Base-by-base conservation (phyloP, 2,113 vertebrate species). In the Aphyosemion australe region DNA sequence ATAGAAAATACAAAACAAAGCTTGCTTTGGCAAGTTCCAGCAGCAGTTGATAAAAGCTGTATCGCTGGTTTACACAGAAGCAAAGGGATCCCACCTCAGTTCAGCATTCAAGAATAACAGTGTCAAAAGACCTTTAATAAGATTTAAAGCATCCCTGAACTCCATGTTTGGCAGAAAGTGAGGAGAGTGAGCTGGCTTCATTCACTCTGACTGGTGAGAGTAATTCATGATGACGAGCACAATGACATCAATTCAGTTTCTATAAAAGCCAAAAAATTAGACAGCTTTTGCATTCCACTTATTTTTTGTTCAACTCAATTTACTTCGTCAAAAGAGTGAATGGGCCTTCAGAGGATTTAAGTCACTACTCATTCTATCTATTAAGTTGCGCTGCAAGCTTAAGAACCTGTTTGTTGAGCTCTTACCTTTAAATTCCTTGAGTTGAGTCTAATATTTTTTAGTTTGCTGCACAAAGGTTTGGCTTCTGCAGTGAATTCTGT, bases 1-100 rank as follows among this genome's bases (percentile, higher is more conserved):
- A 39, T 12, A 42, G 37, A 32, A 70, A 61, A 57, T 52, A 54
- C 8, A 18, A 19, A 76, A 46, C 7, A 21, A 42, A 45, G 42
- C 21, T 39, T 37, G 9, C 41, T 57, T 69, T 37, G 2, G 7
- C 20, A 15, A 18, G 13, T 26, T 48, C 16, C 18, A 39, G 18
- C 26, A 53, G 10, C 20, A 13, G 46, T 19, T 46, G 31, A 12
- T 32, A 51, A 42, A 58, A 59, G 19, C 47, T 14, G 20, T 18
- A 54, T 50, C 48, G 2, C 3, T 63, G 34, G 12, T 52, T 54
- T 21, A 54, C 45, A 31, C 34, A 54, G 16, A 37, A 56, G 45
- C 18, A 8, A 3, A 67, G 37, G 39, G 20, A 66, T 32, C 60
- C 67, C 12, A 52, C 12, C 14, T 62, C n/a, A 34, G 12, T 42